Percentiles rank a stretch among this genome's conserved stretches.
Evolutionary conservation across 2,113 vertebrate species (phyloP).

Genomic region (Ifrita kowaldi): DNA sequence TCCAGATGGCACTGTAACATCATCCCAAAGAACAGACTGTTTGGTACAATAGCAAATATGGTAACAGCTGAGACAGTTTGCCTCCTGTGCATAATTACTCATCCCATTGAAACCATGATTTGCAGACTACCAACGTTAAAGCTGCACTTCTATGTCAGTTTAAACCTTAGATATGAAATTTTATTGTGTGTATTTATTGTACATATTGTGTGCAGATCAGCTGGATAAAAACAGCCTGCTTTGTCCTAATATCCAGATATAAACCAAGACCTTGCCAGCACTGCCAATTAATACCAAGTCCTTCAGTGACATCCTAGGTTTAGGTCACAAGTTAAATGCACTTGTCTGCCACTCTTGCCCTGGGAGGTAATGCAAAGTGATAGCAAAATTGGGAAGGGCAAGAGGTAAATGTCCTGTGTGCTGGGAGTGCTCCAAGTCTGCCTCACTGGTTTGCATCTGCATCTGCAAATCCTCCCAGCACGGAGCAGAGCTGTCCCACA

Average conservation of each 20-base stretch:
- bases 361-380: not conserved
- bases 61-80: constrained; percentile 12
- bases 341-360: not conserved
- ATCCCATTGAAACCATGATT: constrained; percentile 1
- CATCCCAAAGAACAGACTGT: not conserved
- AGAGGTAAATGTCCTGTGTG: not conserved
- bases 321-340: not conserved
- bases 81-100: not conserved
- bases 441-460: not conserved
- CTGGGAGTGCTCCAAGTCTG: not conserved
- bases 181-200: not conserved
- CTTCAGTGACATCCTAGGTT: not conserved
- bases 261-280: not conserved
- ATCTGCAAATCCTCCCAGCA: not conserved
- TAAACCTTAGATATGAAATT: not conserved
- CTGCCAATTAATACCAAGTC: not conserved
- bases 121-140: not conserved
- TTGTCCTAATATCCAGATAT: not conserved
- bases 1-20: constrained; percentile 60
- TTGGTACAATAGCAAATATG: not conserved
- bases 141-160: not conserved
- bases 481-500: not conserved
- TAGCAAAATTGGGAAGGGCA: not conserved
- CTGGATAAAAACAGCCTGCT: not conserved
- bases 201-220: not conserved